Evolutionary conservation across 2,888 invertebrate genomes (phyloP), one percentile per base, ranked within the genome.

Genomic region (Coleophora flavipennella): DNA sequence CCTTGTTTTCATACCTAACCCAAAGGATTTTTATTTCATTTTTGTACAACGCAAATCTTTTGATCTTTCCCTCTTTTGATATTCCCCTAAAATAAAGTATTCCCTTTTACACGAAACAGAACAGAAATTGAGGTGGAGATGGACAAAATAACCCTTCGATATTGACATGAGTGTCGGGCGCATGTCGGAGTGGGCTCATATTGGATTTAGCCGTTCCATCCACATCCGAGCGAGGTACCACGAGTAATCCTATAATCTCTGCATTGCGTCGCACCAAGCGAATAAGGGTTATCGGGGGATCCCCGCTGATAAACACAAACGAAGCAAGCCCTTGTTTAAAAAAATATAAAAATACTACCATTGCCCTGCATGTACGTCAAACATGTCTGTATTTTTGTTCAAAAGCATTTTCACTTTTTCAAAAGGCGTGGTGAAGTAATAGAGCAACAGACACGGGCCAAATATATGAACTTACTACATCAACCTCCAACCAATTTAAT

Each of bases 201-300:
- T 70, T 68, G 71, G 75, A 74, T 75, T 68, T 66, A 62, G 59
- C 62, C 53, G 60, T 64, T 62, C 62, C 66, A 70, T 62, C 62
- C 66, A 70, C 65, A 68, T 67, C 64, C 67, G 59, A 56, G 57
- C 57, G 57, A 62, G 64, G 59, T 56, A 66, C 65, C 69, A 67
- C 68, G 63, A 66, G 62, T 70, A 79, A 79, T 69, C 81, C 68
- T 76, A 76, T 81, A 80, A 79, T 81, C 79, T 76, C 76, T 77
- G 72, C 76, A 77, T 75, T 79, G 80, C 79, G 79, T 77, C 80
- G 79, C 70, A 62, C 70, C 61, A 62, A 68, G 70, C 72, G 72
- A 79, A 76, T 76, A 78, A 73, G 78, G 75, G 74, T 76, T 80
- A 81, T 81, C 79, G 78, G n/a, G n/a, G n/a, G 75, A 71, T 68